Evolutionary conservation across 2,113 vertebrate species (phyloP).

Genomic region (Planiliza haematocheilus): DNA sequence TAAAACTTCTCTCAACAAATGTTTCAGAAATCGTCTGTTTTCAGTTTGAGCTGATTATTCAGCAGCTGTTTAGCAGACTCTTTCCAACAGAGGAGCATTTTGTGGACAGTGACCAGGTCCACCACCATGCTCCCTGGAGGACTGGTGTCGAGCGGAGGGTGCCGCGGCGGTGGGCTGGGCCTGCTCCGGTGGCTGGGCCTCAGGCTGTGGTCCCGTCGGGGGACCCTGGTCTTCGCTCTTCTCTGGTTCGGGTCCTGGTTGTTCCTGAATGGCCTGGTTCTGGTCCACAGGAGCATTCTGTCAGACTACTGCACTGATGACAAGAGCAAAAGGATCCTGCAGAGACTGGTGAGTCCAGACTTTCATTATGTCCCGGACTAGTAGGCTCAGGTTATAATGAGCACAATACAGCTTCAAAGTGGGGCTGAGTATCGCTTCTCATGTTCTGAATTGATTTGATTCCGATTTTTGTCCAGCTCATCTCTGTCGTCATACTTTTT

Average conservation of each 20-base stretch:
- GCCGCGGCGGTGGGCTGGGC: slow-evolving; percentile 55
- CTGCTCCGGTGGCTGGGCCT: slow-evolving; percentile 80
- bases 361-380: no score
- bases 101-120: neutral
- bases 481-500: no score
- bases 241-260: slow-evolving; percentile 89
- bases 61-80: no score
- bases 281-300: slow-evolving; percentile 87
- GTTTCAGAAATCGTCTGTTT: no score
- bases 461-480: no score
- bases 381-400: no score
- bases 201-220: slow-evolving; percentile 80
- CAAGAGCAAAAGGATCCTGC: slow-evolving; percentile 89
- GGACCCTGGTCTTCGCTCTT: slow-evolving; percentile 83
- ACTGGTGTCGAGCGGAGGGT: neutral
- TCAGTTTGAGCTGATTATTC: no score
- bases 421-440: no score
- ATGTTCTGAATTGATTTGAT: no score
- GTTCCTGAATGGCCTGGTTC: slow-evolving; percentile 86
- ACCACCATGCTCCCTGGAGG: slow-evolving; percentile 57
- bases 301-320: slow-evolving; percentile 93
- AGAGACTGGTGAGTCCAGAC: slow-evolving; percentile 88
- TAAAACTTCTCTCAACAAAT: no score
- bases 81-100: no score
- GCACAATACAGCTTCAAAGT: no score